Conservation (phyloP, 2,113 vertebrate species). For the Desmodus rotundus region DNA sequence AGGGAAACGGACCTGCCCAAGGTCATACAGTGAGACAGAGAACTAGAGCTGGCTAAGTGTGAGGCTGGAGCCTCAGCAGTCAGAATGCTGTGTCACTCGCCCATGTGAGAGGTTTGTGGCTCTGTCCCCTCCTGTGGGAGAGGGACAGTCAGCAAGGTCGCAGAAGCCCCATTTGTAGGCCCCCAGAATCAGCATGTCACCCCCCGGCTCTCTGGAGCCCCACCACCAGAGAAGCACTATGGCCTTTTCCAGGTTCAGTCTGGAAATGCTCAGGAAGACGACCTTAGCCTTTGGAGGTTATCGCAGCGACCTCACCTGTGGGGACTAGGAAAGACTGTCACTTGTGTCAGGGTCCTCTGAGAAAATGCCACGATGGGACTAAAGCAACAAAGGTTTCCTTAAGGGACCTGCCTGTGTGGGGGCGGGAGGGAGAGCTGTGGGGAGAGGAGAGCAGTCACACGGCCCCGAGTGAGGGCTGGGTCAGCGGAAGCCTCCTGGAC, state of each 20-base stretch:
- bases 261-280: neutral
- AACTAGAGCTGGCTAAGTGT: neutral
- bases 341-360: no score
- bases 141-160: rapidly evolving
- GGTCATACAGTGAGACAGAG: neutral
- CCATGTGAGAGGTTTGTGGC: neutral
- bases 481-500: neutral
- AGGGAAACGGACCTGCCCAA: neutral
- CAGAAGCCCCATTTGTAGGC: neutral
- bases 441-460: neutral
- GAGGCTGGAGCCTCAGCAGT: neutral
- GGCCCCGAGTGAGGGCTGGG: neutral
- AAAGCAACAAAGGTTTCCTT: neutral
- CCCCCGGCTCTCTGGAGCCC: neutral
- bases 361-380: neutral
- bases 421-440: neutral
- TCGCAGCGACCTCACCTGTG: neutral
- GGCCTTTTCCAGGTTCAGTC: neutral
- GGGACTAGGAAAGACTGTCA: neutral
- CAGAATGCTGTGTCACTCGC: neutral
- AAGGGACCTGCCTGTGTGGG: neutral
- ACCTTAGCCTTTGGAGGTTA: neutral
- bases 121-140: neutral
- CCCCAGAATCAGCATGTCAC: neutral
- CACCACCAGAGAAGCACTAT: neutral